phyloP scores from a whole-genome alignment of 2,888 invertebrate species.

The Ochropleura plecta region DNA sequence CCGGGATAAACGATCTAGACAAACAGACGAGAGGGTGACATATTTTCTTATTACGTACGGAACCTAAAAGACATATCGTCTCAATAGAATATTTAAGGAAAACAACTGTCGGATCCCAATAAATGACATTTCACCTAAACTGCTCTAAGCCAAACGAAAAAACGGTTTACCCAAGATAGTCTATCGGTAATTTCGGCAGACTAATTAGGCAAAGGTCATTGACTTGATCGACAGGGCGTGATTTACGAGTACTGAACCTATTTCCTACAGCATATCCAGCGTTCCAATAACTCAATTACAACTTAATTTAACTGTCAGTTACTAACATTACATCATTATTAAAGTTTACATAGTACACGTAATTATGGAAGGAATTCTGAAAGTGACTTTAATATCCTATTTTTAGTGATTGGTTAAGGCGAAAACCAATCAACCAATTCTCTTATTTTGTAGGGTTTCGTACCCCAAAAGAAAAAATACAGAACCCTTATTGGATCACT shows the following conservation, averaged over 20 bases:
- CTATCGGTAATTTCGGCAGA: neutral
- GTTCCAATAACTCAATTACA: conserved; percentile 35
- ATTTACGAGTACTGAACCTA: conserved; percentile 2
- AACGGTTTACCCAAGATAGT: neutral
- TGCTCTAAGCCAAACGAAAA: neutral
- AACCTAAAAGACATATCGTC: too few relatives aligned
- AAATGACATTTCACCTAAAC: neutral
- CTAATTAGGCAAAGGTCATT: neutral
- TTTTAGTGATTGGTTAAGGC: conserved; percentile 26
- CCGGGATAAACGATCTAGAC: too few relatives aligned
- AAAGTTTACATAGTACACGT: conserved; percentile 14
- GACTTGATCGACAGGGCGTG: conserved; percentile 24
- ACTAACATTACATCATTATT: conserved; percentile 43
- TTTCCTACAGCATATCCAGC: conserved; percentile 24
- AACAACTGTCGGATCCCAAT: neutral
- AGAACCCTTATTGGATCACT: too few relatives aligned
- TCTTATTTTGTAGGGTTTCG: too few relatives aligned
- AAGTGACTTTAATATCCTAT: conserved; percentile 47
- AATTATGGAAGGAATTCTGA: conserved; percentile 44
- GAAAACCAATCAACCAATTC: neutral
- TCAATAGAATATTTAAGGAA: neutral
- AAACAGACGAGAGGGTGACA: too few relatives aligned
- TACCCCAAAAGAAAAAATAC: too few relatives aligned
- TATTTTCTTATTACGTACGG: too few relatives aligned
- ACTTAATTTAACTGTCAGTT: conserved; percentile 52